Evolutionary conservation across 2,888 invertebrate genomes (phyloP).

Genomic region (Dryobota labecula): DNA sequence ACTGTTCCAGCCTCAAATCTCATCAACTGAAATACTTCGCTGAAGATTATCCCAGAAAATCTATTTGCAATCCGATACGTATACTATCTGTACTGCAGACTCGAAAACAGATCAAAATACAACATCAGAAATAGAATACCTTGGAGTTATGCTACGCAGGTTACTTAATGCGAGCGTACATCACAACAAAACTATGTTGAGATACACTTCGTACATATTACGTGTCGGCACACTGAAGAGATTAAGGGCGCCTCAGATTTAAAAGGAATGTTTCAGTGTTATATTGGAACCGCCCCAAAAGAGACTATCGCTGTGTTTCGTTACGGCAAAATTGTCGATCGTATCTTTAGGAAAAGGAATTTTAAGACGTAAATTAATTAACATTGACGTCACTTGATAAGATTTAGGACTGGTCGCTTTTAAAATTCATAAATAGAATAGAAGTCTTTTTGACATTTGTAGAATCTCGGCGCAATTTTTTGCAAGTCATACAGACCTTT

Average conservation of each 20-base stretch:
- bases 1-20: constrained; percentile 24
- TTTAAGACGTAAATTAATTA: constrained; percentile 6
- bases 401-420: constrained; percentile 15
- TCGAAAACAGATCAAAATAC: constrained; percentile 61
- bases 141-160: constrained; percentile 57
- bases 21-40: constrained; percentile 12
- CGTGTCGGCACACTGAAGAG: constrained; percentile 35
- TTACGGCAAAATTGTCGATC: background rate
- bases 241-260: constrained; percentile 32
- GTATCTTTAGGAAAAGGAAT: constrained; percentile 17
- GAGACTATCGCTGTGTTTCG: constrained; percentile 2
- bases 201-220: constrained; percentile 49
- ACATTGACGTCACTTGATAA: constrained; percentile 11
- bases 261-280: constrained; percentile 35
- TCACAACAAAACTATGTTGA: constrained; percentile 54
- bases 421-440: constrained; percentile 16
- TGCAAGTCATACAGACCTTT: background rate
- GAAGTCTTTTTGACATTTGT: constrained; percentile 14
- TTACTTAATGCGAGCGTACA: constrained; percentile 59
- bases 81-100: constrained; percentile 32
- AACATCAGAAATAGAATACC: constrained; percentile 64
- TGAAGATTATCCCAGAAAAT: constrained; percentile 33
- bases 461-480: constrained; percentile 13
- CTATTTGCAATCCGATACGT: constrained; percentile 42
- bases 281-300: constrained; percentile 30